phyloP scores from a whole-genome alignment of 2,797 vertebrate genomes.

The Lacerta bilineata region DNA sequence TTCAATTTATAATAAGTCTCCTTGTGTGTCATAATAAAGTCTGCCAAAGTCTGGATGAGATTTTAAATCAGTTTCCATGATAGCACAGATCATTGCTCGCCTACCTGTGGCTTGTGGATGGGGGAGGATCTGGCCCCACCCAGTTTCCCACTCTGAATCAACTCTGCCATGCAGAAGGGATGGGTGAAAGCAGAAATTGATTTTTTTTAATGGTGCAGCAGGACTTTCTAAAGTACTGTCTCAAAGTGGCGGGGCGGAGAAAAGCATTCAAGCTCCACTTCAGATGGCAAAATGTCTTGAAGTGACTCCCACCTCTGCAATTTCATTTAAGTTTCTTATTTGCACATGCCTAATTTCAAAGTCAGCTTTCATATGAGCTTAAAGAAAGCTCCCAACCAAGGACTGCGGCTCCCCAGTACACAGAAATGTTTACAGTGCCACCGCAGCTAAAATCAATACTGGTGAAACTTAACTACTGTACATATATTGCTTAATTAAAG shows the following conservation, averaged over 20 bases:
- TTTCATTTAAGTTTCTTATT: constrained; percentile 10
- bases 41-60: background rate
- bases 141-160: background rate
- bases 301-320: background rate
- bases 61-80: background rate
- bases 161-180: background rate
- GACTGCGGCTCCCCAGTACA: background rate
- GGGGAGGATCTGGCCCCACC: background rate
- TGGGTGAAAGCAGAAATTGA: background rate
- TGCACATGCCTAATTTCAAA: background rate
- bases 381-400: background rate
- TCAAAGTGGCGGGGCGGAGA: background rate
- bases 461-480: constrained; percentile 23
- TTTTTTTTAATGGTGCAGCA: background rate
- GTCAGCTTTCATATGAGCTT: background rate
- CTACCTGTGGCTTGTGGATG: background rate
- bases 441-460: constrained; percentile 7
- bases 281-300: background rate
- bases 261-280: background rate
- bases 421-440: background rate
- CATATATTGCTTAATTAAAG: constrained; percentile 28
- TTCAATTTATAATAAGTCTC: background rate
- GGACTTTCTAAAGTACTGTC: background rate
- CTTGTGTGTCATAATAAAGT: too few relatives aligned
- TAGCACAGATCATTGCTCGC: background rate